Evolutionary conservation across 2,888 invertebrate species (phyloP), one percentile per base, ranked within the genome.

Genomic region (Cheilosia pagana): DNA sequence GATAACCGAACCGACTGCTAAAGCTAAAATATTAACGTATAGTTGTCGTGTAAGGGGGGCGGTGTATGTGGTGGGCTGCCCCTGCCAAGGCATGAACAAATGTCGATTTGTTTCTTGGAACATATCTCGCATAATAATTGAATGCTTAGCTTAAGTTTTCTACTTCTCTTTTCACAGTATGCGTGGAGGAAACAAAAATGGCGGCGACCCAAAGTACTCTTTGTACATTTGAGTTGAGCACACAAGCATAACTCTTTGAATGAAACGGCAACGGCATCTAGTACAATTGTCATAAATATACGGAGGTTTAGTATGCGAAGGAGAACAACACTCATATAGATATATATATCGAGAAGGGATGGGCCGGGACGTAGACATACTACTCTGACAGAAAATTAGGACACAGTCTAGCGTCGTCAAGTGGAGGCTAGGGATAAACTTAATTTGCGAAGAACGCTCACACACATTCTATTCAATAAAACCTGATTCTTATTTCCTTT

Each of bases 111-210:
- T 57, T 43, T 28, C 48, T 19, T 23, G 41, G 23, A 72, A 52
- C 78, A 78, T 71, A 71, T 71, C 63, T 65, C 52, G 78, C 78
- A 78, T 71, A 50, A 59, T 71, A 78, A 78, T 72, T 72, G 78
- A 65, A 78, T 71, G 57, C 59, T 59, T 63, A 65, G 57, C 59
- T 59, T 63, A 65, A 65, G 78, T 71, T 63, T 55, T 55, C 23
- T 52, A 7, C 23, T 43, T 25, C 41, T 48, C 3, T 23, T 43
- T 16, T 35, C 1, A 12, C 10, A 12, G 12, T 52, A n/a, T n/a
- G n/a, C 10, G 16, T 14, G n/a, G 25, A 43, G 19, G 21, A 25
- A 39, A 57, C 25, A 48, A 65, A 75, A 48, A 65, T 65, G 48
- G 57, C 57, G 74, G 16, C 74, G 21, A 12, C 55, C 35, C 50